Base-by-base conservation (phyloP, 2,113 vertebrate species). In the Coregonus clupeaformis region DNA sequence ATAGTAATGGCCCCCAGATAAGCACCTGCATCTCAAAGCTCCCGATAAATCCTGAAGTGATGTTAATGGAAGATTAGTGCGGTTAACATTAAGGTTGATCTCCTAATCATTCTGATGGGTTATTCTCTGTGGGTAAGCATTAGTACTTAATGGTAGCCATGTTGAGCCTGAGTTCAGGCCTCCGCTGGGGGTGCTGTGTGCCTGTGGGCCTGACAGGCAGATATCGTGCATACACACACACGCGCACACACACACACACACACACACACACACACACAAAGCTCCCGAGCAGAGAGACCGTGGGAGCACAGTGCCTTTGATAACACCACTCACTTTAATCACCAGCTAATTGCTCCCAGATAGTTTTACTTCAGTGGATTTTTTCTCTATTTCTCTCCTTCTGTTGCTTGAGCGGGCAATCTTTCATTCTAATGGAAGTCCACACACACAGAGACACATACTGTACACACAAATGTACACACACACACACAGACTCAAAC, bases 301-400 rank as follows among this genome's bases (percentile, higher is more conserved):
- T 69, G 24, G 20, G 68, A n/a, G 73, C 77, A 74, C 6, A 5
- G 76, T 59, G 72, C 71, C 78, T 82, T 88, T 87, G 82, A 91
- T 86, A 85, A 82, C 75, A 84, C 69, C 70, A 74, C 73, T 84
- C 79, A 81, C 71, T 85, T 83, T 85, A 84, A 87, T 89, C 76
- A 88, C 76, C 76, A 77, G 75, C 85, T 89, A 87, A 90, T 73
- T 77, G 84, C 81, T 77, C n/a, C 25, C 68, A 57, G 69, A 80
- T 86, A 75, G 81, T 80, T 80, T 73, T 32, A 77, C 73, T 76
- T 79, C 11, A 63, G 36, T 73, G 27, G 64, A 76, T 69, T 80
- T 71, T 4, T 71, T 45, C 16, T 20, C 20, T 76, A 32, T 47
- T 36, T 73, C 7, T 18, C 7, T 74, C 27, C 32, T 68, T 80